Conservation (phyloP, 1,140 invertebrate species). For the Zaprionus africanus region DNA sequence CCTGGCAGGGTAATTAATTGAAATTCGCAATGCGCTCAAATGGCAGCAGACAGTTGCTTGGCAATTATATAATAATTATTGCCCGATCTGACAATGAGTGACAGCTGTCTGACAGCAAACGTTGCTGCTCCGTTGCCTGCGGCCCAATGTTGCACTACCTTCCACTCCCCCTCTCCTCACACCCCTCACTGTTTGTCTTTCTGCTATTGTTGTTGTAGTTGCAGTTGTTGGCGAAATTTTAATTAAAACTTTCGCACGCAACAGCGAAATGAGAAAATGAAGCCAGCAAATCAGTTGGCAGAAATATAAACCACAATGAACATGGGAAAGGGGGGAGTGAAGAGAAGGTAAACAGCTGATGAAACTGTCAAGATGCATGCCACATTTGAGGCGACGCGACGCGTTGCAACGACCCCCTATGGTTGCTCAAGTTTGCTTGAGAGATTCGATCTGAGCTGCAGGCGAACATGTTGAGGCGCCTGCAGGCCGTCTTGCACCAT, state of each 20-base stretch:
- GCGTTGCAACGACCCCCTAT: slow-evolving; percentile 37
- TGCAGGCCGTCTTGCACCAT: slow-evolving; percentile 8
- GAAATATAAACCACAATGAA: slow-evolving; percentile 21
- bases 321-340: background rate
- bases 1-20: slow-evolving; percentile 39
- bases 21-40: slow-evolving; percentile 46
- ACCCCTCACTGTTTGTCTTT: slow-evolving; percentile 20
- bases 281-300: slow-evolving; percentile 27
- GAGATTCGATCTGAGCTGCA: background rate
- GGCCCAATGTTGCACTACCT: slow-evolving; percentile 42
- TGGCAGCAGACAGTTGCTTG: slow-evolving; percentile 32
- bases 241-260: slow-evolving; percentile 63
- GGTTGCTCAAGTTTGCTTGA: slow-evolving; percentile 1
- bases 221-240: slow-evolving; percentile 41
- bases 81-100: slow-evolving; percentile 43
- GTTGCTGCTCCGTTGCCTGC: slow-evolving; percentile 10
- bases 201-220: background rate
- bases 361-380: slow-evolving; percentile 49
- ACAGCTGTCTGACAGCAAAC: slow-evolving; percentile 37
- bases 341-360: slow-evolving; percentile 8
- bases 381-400: background rate
- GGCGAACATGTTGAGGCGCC: slow-evolving; percentile 24
- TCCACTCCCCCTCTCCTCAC: background rate
- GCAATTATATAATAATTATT: slow-evolving; percentile 57
- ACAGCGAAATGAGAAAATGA: background rate